These are phyloP conservation scores for Euwallacea fornicatus DNA, from an alignment of 1,140 invertebrate genomes.

Conservation along the genomic window DNA sequence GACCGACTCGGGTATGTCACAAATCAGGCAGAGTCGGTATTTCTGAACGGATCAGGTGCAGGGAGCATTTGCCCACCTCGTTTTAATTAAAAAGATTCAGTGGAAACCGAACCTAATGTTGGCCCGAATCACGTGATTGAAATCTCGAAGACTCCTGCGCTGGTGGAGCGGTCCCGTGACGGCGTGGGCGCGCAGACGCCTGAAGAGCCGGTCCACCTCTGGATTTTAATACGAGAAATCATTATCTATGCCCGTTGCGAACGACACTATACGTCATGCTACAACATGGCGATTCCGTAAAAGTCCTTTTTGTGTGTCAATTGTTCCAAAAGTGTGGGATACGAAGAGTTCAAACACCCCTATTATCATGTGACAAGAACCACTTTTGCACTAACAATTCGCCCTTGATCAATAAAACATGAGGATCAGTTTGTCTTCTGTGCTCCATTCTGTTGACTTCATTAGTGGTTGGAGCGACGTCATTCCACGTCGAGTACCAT, in stretches of 20 bases:
- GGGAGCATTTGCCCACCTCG: not conserved
- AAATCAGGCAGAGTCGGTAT: not conserved
- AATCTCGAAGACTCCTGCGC: not conserved
- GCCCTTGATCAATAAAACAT: no score
- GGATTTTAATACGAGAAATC: not conserved
- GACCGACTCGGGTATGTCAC: conserved; percentile 2
- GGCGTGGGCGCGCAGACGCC: no score
- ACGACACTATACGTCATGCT: conserved; percentile 6
- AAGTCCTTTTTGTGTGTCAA: conserved; percentile 12
- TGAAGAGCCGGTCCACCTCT: no score
- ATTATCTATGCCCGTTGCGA: conserved; percentile 18
- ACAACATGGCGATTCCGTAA: not conserved
- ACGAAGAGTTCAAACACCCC: conserved; percentile 9
- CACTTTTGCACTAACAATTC: no score
- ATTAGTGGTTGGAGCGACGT: no score
- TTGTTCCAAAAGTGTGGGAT: conserved; percentile 16
- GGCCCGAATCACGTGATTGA: not conserved
- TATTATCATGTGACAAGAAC: no score
- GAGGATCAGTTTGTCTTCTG: no score
- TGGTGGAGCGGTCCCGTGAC: not conserved
- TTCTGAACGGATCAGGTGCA: not conserved
- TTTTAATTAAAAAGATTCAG: not conserved
- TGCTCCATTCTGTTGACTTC: no score
- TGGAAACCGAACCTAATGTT: not conserved
- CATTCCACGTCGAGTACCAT: no score